Evolutionary conservation across 2,888 invertebrate species (phyloP).

Genomic region (Cosmia trapezina): DNA sequence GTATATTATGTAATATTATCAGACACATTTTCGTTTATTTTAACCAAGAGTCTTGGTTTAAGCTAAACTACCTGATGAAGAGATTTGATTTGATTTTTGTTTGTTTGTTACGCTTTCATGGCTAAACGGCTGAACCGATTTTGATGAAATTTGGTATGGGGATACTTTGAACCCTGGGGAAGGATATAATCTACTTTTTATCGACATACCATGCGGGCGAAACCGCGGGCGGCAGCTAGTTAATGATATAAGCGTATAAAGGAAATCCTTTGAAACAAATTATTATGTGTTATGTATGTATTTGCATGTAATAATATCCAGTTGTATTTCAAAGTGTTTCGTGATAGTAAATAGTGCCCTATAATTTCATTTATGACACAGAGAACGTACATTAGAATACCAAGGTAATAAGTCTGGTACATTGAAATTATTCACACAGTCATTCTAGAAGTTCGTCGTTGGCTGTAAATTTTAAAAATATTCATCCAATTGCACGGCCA

Average conservation of each 20-base stretch:
- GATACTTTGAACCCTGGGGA: no score
- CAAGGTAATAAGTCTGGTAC: background rate
- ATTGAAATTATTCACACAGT: slow-evolving; percentile 1
- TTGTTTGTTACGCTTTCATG: no score
- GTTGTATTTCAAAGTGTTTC: slow-evolving; percentile 6
- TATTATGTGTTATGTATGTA: background rate
- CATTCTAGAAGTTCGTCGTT: background rate
- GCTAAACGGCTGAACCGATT: no score
- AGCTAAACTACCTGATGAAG: no score
- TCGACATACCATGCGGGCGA: no score
- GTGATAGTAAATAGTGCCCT: slow-evolving; percentile 1
- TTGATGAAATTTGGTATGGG: no score
- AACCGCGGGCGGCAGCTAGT: background rate
- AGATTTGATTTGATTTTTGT: no score
- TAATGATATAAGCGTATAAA: background rate
- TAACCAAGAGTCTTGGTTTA: background rate
- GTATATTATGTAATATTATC: background rate
- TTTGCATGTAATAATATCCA: background rate
- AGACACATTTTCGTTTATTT: background rate
- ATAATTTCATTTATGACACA: background rate
- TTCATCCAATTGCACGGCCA: background rate
- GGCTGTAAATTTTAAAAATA: background rate
- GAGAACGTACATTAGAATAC: slow-evolving; percentile 1
- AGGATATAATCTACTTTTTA: no score
- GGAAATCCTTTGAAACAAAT: background rate